Evolutionary conservation across 2,888 invertebrate species (phyloP).

Genomic region (Anthrax anthrax): DNA sequence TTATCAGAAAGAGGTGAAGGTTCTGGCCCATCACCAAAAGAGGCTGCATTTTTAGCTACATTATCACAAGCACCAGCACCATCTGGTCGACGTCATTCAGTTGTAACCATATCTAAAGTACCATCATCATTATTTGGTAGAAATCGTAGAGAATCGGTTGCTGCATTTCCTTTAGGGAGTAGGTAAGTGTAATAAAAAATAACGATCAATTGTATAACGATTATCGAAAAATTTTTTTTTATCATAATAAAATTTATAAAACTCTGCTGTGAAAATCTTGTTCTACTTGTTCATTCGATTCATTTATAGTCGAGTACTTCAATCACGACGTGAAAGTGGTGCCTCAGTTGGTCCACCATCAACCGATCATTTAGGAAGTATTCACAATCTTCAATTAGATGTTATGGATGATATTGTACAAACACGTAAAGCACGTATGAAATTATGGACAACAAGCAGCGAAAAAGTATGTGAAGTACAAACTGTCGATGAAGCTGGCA

Average conservation of each 20-base stretch:
- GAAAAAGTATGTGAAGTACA: constrained; percentile 72
- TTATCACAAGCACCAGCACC: constrained; percentile 58
- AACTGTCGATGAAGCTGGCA: constrained; percentile 52
- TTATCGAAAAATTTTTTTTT: too few species aligned
- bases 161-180: constrained; percentile 49
- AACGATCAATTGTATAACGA: too few species aligned
- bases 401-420: constrained; percentile 81
- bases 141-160: constrained; percentile 65
- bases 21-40: constrained; percentile 58
- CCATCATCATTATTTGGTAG: constrained; percentile 63
- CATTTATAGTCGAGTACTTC: constrained; percentile 22
- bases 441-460: constrained; percentile 69
- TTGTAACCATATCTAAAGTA: constrained; percentile 72
- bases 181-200: constrained; percentile 36
- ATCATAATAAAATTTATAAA: too few species aligned
- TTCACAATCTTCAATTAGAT: constrained; percentile 69
- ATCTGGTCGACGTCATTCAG: constrained; percentile 69
- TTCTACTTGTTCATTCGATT: too few species aligned
- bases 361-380: constrained; percentile 57
- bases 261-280: too few species aligned
- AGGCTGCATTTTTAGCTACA: constrained; percentile 71
- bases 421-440: constrained; percentile 68
- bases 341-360: constrained; percentile 49
- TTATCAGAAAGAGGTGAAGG: constrained; percentile 65
- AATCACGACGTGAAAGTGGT: constrained; percentile 31